A percentile compares a stretch with the other conserved stretches of the same genome.
These are phyloP conservation scores for Coenobita brevimanus DNA, from an alignment of 1,140 invertebrate species.

Conservation along the genomic window DNA sequence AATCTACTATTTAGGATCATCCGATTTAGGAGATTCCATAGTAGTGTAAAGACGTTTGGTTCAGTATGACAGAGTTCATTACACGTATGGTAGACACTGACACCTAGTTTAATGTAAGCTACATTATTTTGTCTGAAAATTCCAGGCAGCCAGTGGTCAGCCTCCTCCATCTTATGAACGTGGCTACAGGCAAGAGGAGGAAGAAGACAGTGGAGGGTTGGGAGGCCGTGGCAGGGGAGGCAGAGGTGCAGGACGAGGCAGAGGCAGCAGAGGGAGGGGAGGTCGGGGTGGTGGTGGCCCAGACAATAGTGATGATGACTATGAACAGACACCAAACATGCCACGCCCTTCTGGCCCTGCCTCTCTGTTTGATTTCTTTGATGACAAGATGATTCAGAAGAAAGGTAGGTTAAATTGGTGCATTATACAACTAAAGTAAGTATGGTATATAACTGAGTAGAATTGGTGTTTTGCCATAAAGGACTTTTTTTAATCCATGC, in stretches of 20 bases:
- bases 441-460: too few species aligned
- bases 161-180: constrained; percentile 1
- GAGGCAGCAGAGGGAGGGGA: constrained; percentile 58
- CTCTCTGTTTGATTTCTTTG: constrained; percentile 90
- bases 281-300: constrained; percentile 59
- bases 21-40: too few species aligned
- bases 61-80: too few species aligned
- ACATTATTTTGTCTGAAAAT: neutral
- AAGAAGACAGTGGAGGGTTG: too few species aligned
- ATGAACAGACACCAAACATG: constrained; percentile 73
- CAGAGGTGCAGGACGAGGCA: constrained; percentile 70
- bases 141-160: constrained; percentile 36
- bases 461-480: too few species aligned
- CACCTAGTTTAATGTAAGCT: neutral
- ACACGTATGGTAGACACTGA: too few species aligned
- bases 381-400: constrained; percentile 78
- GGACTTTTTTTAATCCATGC: too few species aligned
- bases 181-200: constrained; percentile 72
- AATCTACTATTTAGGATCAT: too few species aligned
- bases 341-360: constrained; percentile 85
- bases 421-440: too few species aligned
- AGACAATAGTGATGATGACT: constrained; percentile 72
- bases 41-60: too few species aligned
- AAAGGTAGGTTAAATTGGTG: constrained; percentile 54
- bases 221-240: constrained; percentile 75